Percentiles rank a stretch among this genome's conserved stretches.
Conservation (phyloP, 2,113 vertebrate genomes). For the Megaleporinus macrocephalus region DNA sequence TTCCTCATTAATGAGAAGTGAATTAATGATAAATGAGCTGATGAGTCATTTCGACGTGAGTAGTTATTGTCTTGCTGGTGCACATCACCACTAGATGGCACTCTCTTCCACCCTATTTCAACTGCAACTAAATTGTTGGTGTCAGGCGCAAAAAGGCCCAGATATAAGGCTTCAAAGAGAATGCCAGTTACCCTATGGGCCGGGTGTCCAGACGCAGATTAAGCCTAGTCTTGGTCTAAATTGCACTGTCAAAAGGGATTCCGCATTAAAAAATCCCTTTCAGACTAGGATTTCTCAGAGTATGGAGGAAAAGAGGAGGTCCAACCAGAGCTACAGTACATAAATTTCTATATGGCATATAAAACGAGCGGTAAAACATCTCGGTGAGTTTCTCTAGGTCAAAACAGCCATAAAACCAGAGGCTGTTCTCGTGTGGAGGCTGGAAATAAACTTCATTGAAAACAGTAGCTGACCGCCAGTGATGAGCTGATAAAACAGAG, state of each 20-base stretch:
- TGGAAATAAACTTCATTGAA: slow-evolving; percentile 10
- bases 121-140: slow-evolving; percentile 24
- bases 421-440: neutral
- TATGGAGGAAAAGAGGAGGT: neutral
- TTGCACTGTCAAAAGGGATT: slow-evolving; percentile 29
- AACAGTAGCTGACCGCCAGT: neutral
- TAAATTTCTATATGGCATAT: slow-evolving; percentile 22
- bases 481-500: neutral
- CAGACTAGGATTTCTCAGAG: slow-evolving; percentile 8
- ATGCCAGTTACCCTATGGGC: slow-evolving; percentile 30
- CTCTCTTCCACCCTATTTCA: slow-evolving; percentile 27
- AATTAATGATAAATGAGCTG: slow-evolving; percentile 2
- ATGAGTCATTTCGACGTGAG: neutral
- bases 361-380: slow-evolving; percentile 13
- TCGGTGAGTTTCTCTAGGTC: slow-evolving; percentile 27
- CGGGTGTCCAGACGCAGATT: slow-evolving; percentile 35
- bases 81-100: slow-evolving; percentile 52
- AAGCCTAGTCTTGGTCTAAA: slow-evolving; percentile 26
- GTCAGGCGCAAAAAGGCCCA: slow-evolving; percentile 17
- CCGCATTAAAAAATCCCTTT: slow-evolving; percentile 26
- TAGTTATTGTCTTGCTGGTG: neutral
- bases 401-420: slow-evolving; percentile 9
- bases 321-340: neutral
- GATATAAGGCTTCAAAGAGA: slow-evolving; percentile 13
- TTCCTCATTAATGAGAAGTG: neutral